A percentile compares a stretch with the other conserved stretches of the same genome.
phyloP scores from a whole-genome alignment of 2,113 vertebrate genomes.

The Panurus biarmicus region DNA sequence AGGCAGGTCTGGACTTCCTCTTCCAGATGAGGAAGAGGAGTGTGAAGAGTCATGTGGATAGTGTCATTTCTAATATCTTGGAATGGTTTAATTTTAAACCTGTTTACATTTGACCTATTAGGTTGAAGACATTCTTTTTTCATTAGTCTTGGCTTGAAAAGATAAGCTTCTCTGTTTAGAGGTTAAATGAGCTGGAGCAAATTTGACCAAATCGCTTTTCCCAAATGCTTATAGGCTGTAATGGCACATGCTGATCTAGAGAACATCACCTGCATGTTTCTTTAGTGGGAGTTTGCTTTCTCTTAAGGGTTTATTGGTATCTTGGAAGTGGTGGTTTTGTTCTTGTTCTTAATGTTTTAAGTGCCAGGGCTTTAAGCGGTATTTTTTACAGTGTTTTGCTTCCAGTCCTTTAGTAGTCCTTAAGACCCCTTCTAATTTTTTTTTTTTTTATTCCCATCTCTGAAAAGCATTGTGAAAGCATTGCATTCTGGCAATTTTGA shows the following conservation, averaged over 20 bases:
- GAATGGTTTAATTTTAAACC: neutral
- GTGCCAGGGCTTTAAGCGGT: neutral
- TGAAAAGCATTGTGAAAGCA: neutral
- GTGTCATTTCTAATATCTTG: neutral
- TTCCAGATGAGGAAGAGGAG: neutral
- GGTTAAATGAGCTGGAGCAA: constrained; percentile 1
- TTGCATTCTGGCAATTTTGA: neutral
- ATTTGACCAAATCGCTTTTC: neutral
- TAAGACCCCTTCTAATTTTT: neutral
- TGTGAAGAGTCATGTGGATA: neutral
- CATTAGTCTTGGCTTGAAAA: constrained; percentile 19
- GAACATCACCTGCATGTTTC: neutral
- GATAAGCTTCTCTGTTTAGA: neutral
- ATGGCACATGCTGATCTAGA: neutral
- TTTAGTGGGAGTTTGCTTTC: neutral
- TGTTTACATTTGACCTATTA: neutral
- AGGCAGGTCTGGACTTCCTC: neutral
- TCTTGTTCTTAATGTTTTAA: neutral
- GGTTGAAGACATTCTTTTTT: neutral
- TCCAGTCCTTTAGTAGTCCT: neutral
- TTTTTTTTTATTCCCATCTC: neutral
- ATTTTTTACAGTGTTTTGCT: neutral
- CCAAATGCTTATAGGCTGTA: neutral
- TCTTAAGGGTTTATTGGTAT: neutral
- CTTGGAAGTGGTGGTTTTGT: neutral